These are phyloP conservation scores for Hozukius guyotensis DNA, from an alignment of 2,797 vertebrate genomes.

Conservation along the genomic window DNA sequence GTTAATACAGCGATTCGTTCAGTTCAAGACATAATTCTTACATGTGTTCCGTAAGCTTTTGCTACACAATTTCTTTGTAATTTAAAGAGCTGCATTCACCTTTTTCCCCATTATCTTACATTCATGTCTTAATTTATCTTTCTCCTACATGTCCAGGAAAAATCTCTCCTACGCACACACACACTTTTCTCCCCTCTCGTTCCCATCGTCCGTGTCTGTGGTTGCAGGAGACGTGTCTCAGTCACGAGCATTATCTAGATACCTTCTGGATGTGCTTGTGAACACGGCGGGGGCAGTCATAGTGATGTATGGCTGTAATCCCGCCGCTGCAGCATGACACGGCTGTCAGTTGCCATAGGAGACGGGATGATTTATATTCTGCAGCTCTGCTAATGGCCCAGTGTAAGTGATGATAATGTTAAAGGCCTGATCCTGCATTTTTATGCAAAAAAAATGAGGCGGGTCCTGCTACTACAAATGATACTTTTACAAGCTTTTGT, in stretches of 20 bases:
- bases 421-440: constrained; percentile 31
- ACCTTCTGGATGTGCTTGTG: constrained; percentile 66
- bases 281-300: constrained; percentile 63
- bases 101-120: background rate
- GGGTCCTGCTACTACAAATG: constrained; percentile 1
- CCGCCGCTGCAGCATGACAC: constrained; percentile 48
- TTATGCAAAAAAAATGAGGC: background rate
- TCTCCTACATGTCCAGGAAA: background rate
- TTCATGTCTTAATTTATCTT: constrained; percentile 37
- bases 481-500: background rate
- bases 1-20: background rate
- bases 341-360: constrained; percentile 78
- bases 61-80: background rate
- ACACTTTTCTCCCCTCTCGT: background rate
- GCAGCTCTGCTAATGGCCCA: constrained; percentile 44
- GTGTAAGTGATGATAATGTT: constrained; percentile 60
- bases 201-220: constrained; percentile 4
- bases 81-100: background rate
- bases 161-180: background rate
- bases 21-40: background rate
- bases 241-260: constrained; percentile 32
- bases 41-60: background rate
- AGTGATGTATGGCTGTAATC: constrained; percentile 77
- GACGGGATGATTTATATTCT: constrained; percentile 78
- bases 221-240: constrained; percentile 24